phyloP scores from a whole-genome alignment of 1,140 invertebrate species.

The Akabosia matsudoensis region DNA sequence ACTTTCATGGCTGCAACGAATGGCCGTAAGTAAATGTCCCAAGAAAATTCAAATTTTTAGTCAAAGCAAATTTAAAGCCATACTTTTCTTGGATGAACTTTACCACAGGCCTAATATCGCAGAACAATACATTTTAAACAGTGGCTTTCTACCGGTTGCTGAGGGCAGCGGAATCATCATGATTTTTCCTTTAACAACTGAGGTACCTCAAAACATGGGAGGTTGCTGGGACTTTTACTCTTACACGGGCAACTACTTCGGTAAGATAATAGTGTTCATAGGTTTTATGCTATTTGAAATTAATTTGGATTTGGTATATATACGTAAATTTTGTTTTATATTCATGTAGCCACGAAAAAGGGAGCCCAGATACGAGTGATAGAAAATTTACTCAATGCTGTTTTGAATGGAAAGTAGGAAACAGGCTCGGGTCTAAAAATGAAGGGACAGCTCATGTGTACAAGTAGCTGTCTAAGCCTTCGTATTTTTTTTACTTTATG shows the following conservation, averaged over 20 bases:
- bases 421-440: too few species aligned
- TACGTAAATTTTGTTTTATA: constrained; percentile 2
- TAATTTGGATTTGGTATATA: too few species aligned
- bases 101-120: constrained; percentile 25
- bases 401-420: too few species aligned
- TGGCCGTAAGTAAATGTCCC: constrained; percentile 31
- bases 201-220: constrained; percentile 28
- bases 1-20: constrained; percentile 44
- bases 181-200: constrained; percentile 37
- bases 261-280: too few species aligned
- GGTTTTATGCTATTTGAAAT: constrained; percentile 3
- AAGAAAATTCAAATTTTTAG: neutral
- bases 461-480: too few species aligned
- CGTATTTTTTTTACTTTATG: too few species aligned
- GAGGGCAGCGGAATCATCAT: constrained; percentile 33
- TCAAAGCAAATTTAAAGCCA: neutral
- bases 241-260: constrained; percentile 33
- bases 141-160: constrained; percentile 35
- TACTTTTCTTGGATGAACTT: too few species aligned
- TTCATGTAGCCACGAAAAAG: constrained; percentile 33
- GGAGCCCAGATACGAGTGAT: constrained; percentile 36
- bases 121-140: constrained; percentile 26
- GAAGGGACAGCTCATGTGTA: neutral
- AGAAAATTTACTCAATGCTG: neutral
- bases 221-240: constrained; percentile 44